Percentiles rank a stretch among this genome's conserved stretches.
Conservation (phyloP, 2,113 vertebrate genomes). For the Sylvietta virens region DNA sequence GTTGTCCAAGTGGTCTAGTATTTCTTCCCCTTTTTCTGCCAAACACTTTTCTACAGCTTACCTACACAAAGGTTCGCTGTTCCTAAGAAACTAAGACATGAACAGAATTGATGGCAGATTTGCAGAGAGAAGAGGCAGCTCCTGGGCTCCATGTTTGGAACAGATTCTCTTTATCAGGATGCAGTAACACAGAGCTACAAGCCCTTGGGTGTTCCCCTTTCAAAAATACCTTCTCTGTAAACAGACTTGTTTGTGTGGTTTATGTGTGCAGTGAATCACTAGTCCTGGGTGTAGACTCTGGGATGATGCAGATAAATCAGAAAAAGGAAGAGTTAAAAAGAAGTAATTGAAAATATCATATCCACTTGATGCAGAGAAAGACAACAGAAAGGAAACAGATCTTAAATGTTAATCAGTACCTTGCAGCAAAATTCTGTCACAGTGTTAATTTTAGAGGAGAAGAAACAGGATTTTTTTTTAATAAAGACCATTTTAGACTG, state of each 20-base stretch:
- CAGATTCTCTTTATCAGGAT: not conserved
- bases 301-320: not conserved
- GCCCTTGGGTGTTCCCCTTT: not conserved
- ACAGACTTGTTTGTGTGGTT: rapidly evolving
- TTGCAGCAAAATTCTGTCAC: not conserved
- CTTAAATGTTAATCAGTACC: not conserved
- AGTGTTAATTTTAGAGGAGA: not conserved
- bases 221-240: not conserved
- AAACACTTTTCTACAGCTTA: not conserved
- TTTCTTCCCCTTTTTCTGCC: not conserved
- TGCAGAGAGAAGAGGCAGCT: rapidly evolving
- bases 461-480: not conserved
- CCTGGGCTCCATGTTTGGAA: not conserved
- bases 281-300: not conserved
- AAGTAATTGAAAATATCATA: not conserved
- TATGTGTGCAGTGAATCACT: not conserved
- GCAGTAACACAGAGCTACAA: not conserved
- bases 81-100: not conserved
- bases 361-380: not conserved
- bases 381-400: not conserved
- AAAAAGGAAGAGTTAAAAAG: not conserved
- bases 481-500: not conserved
- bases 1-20: not conserved
- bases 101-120: not conserved
- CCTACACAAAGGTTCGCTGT: not conserved